These are phyloP conservation scores for Eulacestoma nigropectus DNA, from an alignment of 2,113 vertebrate species.

Conservation along the genomic window DNA sequence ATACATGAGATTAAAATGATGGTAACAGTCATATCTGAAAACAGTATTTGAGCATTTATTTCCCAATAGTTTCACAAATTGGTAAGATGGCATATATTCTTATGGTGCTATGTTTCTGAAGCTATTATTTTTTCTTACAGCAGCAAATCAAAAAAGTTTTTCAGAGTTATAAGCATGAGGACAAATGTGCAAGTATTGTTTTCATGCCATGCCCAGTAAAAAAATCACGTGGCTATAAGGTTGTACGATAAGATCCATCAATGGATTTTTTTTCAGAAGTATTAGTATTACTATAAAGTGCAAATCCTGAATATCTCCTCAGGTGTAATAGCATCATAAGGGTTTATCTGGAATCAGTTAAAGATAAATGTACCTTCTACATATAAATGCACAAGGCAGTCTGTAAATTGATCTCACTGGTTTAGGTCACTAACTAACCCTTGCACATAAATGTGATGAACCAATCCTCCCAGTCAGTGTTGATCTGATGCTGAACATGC, in stretches of 20 bases:
- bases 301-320: background rate
- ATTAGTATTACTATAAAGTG: background rate
- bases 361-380: background rate
- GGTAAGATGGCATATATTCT: background rate
- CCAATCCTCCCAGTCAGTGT: background rate
- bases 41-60: background rate
- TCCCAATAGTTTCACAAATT: background rate
- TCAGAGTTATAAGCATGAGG: background rate
- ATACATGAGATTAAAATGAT: background rate
- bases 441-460: background rate
- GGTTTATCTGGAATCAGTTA: background rate
- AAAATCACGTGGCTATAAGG: rapidly evolving
- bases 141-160: background rate
- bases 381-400: background rate
- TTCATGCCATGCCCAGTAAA: background rate
- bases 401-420: background rate
- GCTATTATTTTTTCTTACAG: background rate
- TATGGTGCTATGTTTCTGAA: background rate
- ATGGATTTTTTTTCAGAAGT: background rate
- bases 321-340: background rate
- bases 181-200: background rate
- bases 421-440: background rate
- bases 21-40: background rate
- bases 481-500: background rate
- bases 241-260: background rate